Conservation (phyloP, 2,888 invertebrate genomes). For the Phaedon cochleariae region DNA sequence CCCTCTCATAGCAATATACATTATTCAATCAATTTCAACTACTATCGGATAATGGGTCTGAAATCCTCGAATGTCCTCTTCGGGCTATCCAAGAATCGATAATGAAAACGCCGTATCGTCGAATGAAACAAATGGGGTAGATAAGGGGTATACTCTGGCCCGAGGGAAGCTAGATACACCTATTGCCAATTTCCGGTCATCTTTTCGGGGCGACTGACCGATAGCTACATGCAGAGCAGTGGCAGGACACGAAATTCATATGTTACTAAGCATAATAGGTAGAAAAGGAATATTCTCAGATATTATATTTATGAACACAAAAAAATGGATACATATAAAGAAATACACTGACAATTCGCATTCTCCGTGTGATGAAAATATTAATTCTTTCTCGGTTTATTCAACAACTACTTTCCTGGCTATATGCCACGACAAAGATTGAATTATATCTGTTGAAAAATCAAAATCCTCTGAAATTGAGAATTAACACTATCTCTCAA, state of each 20-base stretch:
- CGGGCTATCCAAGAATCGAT: not conserved
- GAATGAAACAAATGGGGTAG: not conserved
- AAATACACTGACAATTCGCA: too few relatives aligned
- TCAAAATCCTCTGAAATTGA: too few relatives aligned
- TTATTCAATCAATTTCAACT: not conserved
- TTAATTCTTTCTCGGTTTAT: too few relatives aligned
- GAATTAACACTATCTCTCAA: too few relatives aligned
- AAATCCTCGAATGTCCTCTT: not conserved
- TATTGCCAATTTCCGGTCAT: not conserved
- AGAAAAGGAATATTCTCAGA: too few relatives aligned
- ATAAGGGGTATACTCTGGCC: not conserved
- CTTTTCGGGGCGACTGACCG: not conserved
- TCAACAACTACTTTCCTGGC: too few relatives aligned
- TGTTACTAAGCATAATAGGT: too few relatives aligned
- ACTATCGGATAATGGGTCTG: not conserved
- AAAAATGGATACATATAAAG: too few relatives aligned
- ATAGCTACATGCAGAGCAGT: not conserved
- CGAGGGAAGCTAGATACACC: not conserved
- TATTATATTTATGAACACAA: too few relatives aligned
- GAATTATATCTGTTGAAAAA: too few relatives aligned
- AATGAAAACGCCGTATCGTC: not conserved
- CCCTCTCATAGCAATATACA: not conserved
- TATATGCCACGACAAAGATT: too few relatives aligned
- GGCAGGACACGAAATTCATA: not conserved
- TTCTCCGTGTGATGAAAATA: too few relatives aligned